These are phyloP conservation scores for Zootermopsis nevadensis DNA, from an alignment of 2,888 invertebrate genomes.

Conservation along the genomic window DNA sequence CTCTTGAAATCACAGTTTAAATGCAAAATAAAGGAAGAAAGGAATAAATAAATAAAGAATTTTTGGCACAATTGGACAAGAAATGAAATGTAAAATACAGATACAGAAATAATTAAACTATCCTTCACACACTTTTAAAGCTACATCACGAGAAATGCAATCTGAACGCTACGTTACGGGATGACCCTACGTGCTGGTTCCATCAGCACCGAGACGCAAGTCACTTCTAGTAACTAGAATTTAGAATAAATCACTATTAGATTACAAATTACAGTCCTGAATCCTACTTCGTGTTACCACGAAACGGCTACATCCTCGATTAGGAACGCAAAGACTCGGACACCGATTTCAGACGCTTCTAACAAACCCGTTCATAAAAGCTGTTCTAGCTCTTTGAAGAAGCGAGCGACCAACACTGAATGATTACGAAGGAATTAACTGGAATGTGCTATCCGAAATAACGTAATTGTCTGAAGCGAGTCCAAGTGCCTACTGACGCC, in stretches of 20 bases:
- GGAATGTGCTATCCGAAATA: not conserved
- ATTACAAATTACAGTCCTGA: not conserved
- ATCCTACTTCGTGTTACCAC: not conserved
- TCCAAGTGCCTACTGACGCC: not conserved
- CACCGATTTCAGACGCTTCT: not conserved
- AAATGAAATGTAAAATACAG: constrained; percentile 37
- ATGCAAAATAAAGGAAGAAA: constrained; percentile 43
- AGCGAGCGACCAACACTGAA: not conserved
- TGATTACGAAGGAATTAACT: not conserved
- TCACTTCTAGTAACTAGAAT: constrained; percentile 20
- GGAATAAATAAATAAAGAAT: constrained; percentile 28
- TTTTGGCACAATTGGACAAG: constrained; percentile 50
- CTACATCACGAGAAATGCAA: constrained; percentile 4
- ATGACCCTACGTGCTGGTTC: constrained; percentile 15
- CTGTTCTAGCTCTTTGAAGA: not conserved
- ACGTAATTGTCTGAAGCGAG: not conserved
- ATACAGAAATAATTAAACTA: constrained; percentile 2
- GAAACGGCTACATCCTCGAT: not conserved
- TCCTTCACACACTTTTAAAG: constrained; percentile 2
- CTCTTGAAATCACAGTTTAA: constrained; percentile 48
- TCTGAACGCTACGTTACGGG: constrained; percentile 1
- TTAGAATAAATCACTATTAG: constrained; percentile 29
- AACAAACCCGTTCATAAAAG: constrained; percentile 6
- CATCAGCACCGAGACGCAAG: not conserved
- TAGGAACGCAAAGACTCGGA: not conserved